Evolutionary conservation across 2,888 invertebrate species (phyloP).

Genomic region (Anthophora plumipes): DNA sequence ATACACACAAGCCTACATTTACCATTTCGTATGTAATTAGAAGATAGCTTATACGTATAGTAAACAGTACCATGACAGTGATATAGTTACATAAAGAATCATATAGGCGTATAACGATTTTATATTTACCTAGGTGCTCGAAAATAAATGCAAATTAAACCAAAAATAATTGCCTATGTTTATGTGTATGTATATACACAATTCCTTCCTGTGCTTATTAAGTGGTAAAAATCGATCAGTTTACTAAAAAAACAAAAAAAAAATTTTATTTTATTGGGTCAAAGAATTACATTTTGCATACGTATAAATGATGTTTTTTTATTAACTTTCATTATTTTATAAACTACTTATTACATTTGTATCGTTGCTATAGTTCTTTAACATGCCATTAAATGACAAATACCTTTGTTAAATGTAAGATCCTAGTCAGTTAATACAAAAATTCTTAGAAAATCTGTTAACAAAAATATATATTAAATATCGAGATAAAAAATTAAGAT

Average conservation of each 20-base stretch:
- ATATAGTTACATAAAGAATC: slow-evolving; percentile 80
- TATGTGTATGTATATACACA: slow-evolving; percentile 15
- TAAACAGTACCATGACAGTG: slow-evolving; percentile 78
- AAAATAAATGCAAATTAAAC: slow-evolving; percentile 77
- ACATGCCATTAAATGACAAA: slow-evolving; percentile 72
- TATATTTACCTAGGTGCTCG: slow-evolving; percentile 81
- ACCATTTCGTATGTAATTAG: slow-evolving; percentile 82
- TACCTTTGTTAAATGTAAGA: slow-evolving; percentile 57
- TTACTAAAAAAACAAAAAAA: slow-evolving; percentile 16
- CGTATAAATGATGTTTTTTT: slow-evolving; percentile 75
- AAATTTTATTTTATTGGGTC: no score
- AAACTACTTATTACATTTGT: slow-evolving; percentile 73
- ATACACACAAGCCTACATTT: slow-evolving; percentile 80
- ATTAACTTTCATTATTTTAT: slow-evolving; percentile 73
- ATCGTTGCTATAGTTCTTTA: slow-evolving; percentile 72
- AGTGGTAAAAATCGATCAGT: background rate
- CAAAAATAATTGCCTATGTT: no score
- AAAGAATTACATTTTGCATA: slow-evolving; percentile 53
- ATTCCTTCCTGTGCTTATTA: slow-evolving; percentile 11
- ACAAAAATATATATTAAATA: slow-evolving; percentile 67
- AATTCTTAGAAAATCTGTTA: slow-evolving; percentile 65
- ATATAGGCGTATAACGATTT: slow-evolving; percentile 80
- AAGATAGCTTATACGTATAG: slow-evolving; percentile 78
- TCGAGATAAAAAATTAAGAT: slow-evolving; percentile 60
- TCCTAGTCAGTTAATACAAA: slow-evolving; percentile 62